Evolutionary conservation across 1,140 invertebrate species (phyloP), one percentile per base, ranked within the genome.

Genomic region (Helicoverpa armigera): DNA sequence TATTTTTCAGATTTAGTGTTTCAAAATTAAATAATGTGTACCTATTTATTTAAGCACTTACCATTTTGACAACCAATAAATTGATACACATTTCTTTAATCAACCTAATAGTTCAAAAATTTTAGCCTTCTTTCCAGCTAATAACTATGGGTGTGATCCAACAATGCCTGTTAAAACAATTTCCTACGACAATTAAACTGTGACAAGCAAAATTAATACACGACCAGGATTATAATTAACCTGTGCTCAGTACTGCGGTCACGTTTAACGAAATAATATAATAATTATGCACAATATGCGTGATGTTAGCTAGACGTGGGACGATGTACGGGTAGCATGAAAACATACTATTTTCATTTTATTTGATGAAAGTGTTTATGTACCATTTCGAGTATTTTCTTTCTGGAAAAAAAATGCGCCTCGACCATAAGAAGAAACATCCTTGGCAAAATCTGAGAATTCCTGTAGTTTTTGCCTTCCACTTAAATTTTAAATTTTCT

Each of bases 261-360:
- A 79, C 78, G 78, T 79, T 70, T 72, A 73, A 61, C 54, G 13
- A 72, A 72, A 70, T 72, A 72, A 79, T 78, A 78, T 78, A 69
- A 69, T 78, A 73, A 79, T 79, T 72, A 72, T 73, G 78, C 53
- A 72, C 69, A 73, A 63, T 60, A 73, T 73, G 54, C 78, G 67
- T 79, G 76, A 69, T 78, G 78, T 53, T 58, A 54, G 31, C 58
- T 23, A 53, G 31, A 61, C 78, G 69, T 50, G 69, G 35, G 43
- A 60, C 43, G 12, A 11, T 16, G 56, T 61, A 75, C 56, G 56
- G 56, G 7, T 29, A 13, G 18, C 73, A 75, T 14, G 50, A 50
- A 2, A 61, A 61, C 7, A 10, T 4, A 4, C 16, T 23, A 7
- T 50, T 48, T 67, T 67, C 12, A 23, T n/a, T 56, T 56, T 2